A percentile compares a stretch with the other conserved stretches of the same genome.
phyloP scores from a whole-genome alignment of 1,140 invertebrate species.

The Philopotamus ludificatus region DNA sequence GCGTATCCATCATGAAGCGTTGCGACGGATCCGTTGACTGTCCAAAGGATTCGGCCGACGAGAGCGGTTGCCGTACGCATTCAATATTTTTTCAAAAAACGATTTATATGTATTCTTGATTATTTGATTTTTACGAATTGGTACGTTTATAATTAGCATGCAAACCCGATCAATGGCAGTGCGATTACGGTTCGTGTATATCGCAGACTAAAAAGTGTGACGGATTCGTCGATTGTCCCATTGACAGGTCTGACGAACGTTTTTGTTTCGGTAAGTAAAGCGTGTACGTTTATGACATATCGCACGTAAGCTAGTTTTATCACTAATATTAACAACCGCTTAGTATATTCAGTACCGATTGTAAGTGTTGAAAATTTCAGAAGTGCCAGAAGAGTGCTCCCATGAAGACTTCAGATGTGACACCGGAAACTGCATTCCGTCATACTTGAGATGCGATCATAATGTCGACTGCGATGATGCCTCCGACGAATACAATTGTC shows the following conservation, averaged over 20 bases:
- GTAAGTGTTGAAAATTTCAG: slow-evolving; percentile 37
- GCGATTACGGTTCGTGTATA: slow-evolving; percentile 64
- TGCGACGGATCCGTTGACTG: slow-evolving; percentile 60
- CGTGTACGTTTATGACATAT: slow-evolving; percentile 33
- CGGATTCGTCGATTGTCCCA: slow-evolving; percentile 65
- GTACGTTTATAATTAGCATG: slow-evolving; percentile 53
- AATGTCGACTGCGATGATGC: slow-evolving; percentile 68
- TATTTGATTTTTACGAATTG: neutral
- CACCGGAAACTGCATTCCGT: slow-evolving; percentile 65
- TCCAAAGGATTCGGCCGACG: slow-evolving; percentile 58
- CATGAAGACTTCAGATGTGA: slow-evolving; percentile 67
- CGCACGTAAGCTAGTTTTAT: slow-evolving; percentile 35
- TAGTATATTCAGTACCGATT: slow-evolving; percentile 5
- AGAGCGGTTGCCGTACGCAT: slow-evolving; percentile 59
- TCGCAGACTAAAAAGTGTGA: slow-evolving; percentile 62
- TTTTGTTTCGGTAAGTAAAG: slow-evolving; percentile 64
- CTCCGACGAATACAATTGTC: slow-evolving; percentile 71
- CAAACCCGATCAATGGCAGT: slow-evolving; percentile 60
- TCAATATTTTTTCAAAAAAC: no score
- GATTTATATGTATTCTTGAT: no score
- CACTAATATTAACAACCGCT: slow-evolving; percentile 4
- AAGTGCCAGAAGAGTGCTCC: slow-evolving; percentile 47
- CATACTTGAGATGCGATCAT: slow-evolving; percentile 64
- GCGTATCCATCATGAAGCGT: slow-evolving; percentile 65
- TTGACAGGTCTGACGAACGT: slow-evolving; percentile 68